A percentile compares a stretch with the other conserved stretches of the same genome.
These are phyloP conservation scores for Xanthorhoe designata DNA, from an alignment of 2,888 invertebrate genomes.

Conservation along the genomic window DNA sequence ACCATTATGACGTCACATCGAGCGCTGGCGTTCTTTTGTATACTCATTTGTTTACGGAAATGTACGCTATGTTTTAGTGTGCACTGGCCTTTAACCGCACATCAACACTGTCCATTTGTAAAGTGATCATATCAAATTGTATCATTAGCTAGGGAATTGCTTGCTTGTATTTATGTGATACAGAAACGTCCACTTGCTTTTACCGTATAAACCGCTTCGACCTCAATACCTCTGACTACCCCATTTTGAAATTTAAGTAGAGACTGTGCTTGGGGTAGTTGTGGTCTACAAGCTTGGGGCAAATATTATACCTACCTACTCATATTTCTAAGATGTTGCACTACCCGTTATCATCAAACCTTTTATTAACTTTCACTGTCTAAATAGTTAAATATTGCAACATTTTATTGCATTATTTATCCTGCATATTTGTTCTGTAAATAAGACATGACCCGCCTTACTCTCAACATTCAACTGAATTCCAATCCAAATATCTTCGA, in stretches of 20 bases:
- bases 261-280: too few relatives aligned
- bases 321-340: too few relatives aligned
- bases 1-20: too few relatives aligned
- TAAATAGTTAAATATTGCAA: too few relatives aligned
- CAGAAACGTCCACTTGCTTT: slow-evolving; percentile 56
- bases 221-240: slow-evolving; percentile 39
- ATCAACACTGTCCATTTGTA: slow-evolving; percentile 38
- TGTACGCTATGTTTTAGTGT: slow-evolving; percentile 7
- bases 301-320: not conserved
- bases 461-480: too few relatives aligned
- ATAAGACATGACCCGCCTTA: too few relatives aligned
- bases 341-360: too few relatives aligned
- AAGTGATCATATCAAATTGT: slow-evolving; percentile 41
- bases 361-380: too few relatives aligned
- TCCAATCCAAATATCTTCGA: too few relatives aligned
- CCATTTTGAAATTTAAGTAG: not conserved
- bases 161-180: slow-evolving; percentile 28
- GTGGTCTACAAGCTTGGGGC: not conserved
- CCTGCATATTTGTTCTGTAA: too few relatives aligned
- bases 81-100: slow-evolving; percentile 7
- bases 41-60: not conserved
- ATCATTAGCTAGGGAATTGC: slow-evolving; percentile 27
- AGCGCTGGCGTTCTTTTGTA: not conserved
- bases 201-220: slow-evolving; percentile 49
- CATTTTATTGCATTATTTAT: too few relatives aligned